Conservation (phyloP, 2,113 vertebrate species). For the Chelonoidis abingdonii region DNA sequence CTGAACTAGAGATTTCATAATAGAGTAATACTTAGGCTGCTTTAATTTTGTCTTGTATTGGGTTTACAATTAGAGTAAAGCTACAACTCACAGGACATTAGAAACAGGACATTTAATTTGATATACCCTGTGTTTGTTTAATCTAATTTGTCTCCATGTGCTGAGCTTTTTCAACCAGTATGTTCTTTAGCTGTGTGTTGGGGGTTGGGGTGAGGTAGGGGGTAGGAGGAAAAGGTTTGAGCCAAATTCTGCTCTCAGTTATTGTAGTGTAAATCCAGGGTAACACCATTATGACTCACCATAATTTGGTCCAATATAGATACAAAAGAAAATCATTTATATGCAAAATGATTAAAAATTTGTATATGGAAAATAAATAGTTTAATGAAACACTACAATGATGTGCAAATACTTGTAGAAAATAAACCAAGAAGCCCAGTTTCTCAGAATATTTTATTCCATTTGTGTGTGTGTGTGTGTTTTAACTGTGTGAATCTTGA, state of each 20-base stretch:
- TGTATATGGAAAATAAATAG: constrained; percentile 5
- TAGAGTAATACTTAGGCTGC: neutral
- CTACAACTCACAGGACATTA: neutral
- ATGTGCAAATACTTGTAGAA: neutral
- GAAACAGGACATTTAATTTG: neutral
- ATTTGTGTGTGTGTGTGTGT: neutral
- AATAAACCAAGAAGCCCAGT: neutral
- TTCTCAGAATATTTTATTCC: neutral
- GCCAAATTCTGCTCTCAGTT: neutral
- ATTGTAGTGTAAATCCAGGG: neutral
- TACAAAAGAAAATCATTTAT: neutral
- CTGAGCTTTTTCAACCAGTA: neutral
- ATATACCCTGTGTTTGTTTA: neutral
- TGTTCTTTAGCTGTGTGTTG: neutral
- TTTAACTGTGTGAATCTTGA: neutral
- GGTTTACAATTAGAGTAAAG: neutral
- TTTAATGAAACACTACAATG: neutral
- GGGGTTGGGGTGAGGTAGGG: neutral
- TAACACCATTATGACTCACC: neutral
- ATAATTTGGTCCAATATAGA: neutral
- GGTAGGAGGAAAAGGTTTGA: no score
- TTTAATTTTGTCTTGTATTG: neutral
- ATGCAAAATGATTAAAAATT: neutral
- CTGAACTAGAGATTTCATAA: neutral
- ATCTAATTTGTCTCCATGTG: neutral